These are phyloP conservation scores for Stichopus horrens DNA, from an alignment of 53 echinoderm and acorn worm species.

Conservation along the genomic window DNA sequence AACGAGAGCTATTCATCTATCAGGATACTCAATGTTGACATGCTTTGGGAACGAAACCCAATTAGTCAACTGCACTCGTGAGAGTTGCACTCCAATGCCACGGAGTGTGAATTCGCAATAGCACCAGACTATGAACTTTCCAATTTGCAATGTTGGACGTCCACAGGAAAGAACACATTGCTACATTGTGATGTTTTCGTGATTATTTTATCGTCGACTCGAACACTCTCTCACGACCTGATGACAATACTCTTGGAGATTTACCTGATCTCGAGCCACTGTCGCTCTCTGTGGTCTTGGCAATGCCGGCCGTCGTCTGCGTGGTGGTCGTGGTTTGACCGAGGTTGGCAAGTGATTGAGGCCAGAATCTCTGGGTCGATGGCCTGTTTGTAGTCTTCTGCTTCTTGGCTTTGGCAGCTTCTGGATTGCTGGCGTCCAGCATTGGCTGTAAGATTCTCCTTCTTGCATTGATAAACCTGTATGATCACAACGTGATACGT, in stretches of 20 bases:
- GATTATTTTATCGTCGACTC: no score
- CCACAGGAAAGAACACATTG: no score
- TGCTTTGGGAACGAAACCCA: no score
- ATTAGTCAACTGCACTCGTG: no score
- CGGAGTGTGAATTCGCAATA: no score
- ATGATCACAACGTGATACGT: background rate
- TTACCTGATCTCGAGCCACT: conserved; percentile 26
- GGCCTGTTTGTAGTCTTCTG: conserved; percentile 94
- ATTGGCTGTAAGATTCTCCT: conserved; percentile 97
- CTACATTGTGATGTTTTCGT: no score
- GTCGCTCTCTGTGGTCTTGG: conserved; percentile 28
- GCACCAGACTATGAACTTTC: no score
- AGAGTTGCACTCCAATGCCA: no score
- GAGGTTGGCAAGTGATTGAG: conserved; percentile 94
- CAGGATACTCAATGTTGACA: no score
- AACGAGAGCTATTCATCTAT: no score
- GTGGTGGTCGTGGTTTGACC: conserved; percentile 66
- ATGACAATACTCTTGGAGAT: background rate
- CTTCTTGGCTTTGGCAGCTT: conserved; percentile 96
- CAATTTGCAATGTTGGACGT: no score
- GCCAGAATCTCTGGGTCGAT: conserved; percentile 98
- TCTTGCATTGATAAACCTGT: conserved; percentile 99
- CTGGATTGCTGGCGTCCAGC: conserved; percentile 98
- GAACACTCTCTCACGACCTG: no score
- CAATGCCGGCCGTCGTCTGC: conserved; percentile 52